phyloP scores from a whole-genome alignment of 2,888 invertebrate species.

The Physocephala rufipes region DNA sequence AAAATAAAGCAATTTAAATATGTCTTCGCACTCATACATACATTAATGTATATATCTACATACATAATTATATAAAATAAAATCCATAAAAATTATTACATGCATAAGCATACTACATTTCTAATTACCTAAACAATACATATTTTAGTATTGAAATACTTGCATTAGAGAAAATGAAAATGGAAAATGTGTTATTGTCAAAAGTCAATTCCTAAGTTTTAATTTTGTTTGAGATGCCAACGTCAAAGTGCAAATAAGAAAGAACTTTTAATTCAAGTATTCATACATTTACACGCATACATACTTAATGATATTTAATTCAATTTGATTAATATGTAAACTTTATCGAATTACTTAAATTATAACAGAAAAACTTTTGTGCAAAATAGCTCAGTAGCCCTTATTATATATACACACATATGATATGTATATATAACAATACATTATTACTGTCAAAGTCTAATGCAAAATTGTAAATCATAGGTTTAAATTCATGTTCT shows the following conservation, averaged over 20 bases:
- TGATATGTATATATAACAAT: too few relatives aligned
- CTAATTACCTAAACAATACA: neutral
- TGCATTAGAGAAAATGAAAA: neutral
- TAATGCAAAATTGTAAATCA: too few relatives aligned
- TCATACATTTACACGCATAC: neutral
- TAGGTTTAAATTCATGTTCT: too few relatives aligned
- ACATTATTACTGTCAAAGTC: too few relatives aligned
- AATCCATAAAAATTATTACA: neutral
- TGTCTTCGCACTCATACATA: slow-evolving; percentile 15
- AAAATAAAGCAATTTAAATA: neutral
- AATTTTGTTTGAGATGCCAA: slow-evolving; percentile 27
- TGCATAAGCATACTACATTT: slow-evolving; percentile 4
- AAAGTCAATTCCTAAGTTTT: slow-evolving; percentile 21
- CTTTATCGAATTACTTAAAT: too few relatives aligned
- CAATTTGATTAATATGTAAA: too few relatives aligned
- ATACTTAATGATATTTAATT: neutral
- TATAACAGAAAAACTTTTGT: too few relatives aligned
- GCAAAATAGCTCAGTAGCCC: too few relatives aligned
- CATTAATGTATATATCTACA: slow-evolving; percentile 21
- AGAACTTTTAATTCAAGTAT: neutral
- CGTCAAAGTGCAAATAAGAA: neutral
- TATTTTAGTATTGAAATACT: neutral
- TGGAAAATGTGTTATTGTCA: neutral
- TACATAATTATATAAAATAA: slow-evolving; percentile 14
- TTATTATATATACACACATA: too few relatives aligned